Percentiles rank a stretch among this genome's conserved stretches.
These are phyloP conservation scores for Lucinisca nassula DNA, from an alignment of 2,888 invertebrate species.

Conservation along the genomic window DNA sequence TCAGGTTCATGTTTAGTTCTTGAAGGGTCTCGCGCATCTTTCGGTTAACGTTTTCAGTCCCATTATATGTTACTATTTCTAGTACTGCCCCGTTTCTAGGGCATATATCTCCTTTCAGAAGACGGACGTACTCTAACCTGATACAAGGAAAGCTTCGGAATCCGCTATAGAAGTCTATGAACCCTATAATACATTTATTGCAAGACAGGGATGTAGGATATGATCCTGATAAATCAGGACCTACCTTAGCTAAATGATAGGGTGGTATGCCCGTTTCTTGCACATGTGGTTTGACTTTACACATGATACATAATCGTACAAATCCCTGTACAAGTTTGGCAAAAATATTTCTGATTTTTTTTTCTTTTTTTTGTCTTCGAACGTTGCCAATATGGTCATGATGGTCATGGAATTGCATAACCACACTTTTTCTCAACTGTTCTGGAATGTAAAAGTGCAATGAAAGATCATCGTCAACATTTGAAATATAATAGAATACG, in stretches of 20 bases:
- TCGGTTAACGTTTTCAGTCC: conserved; percentile 26
- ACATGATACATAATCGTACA: not conserved
- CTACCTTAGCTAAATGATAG: conserved; percentile 20
- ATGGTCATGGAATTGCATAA: not conserved
- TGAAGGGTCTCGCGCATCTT: conserved; percentile 25
- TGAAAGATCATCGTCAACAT: not conserved
- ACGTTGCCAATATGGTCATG: not conserved
- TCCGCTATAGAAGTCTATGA: conserved; percentile 3
- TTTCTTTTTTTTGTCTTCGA: not conserved
- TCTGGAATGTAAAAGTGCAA: not conserved
- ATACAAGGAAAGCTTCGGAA: not conserved
- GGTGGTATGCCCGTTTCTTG: not conserved
- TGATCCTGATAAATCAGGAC: conserved; percentile 16
- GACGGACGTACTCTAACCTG: not conserved
- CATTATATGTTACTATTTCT: conserved; percentile 37
- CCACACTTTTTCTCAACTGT: not conserved
- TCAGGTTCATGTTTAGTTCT: not conserved
- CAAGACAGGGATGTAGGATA: conserved; percentile 14
- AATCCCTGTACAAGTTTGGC: not conserved
- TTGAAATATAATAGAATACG: not conserved
- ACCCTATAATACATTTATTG: not conserved
- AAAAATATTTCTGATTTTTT: not conserved
- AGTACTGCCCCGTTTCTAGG: conserved; percentile 24
- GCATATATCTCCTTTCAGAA: not conserved
- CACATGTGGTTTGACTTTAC: not conserved